phyloP scores from a whole-genome alignment of 2,888 invertebrate genomes.

The Acronicta psi region DNA sequence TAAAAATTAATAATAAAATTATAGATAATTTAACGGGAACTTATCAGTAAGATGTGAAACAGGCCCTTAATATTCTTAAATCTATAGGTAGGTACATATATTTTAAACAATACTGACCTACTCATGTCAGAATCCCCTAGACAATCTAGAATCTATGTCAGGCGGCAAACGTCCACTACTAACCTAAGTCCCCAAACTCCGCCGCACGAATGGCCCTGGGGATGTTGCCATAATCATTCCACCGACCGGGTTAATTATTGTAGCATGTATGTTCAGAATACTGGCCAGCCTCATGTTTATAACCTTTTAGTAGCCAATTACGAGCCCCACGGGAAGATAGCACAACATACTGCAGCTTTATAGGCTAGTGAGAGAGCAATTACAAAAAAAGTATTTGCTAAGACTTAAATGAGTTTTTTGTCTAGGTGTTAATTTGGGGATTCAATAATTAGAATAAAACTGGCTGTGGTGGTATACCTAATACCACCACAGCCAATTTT shows the following conservation, averaged over 20 bases:
- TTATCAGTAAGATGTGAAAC: no score
- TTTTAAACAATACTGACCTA: neutral
- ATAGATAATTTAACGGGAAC: no score
- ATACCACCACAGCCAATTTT: no score
- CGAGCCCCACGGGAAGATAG: slow-evolving; percentile 28
- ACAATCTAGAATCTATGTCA: slow-evolving; percentile 29
- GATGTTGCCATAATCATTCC: slow-evolving; percentile 26
- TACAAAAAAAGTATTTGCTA: no score
- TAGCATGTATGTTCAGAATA: slow-evolving; percentile 30
- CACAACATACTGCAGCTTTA: slow-evolving; percentile 15
- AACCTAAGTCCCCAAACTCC: slow-evolving; percentile 17
- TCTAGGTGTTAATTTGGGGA: no score
- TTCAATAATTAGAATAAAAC: no score
- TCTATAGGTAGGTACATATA: neutral
- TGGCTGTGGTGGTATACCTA: no score
- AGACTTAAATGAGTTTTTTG: no score
- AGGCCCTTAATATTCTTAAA: no score
- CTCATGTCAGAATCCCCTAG: slow-evolving; percentile 15
- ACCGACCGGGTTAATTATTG: slow-evolving; percentile 30
- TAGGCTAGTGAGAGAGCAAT: neutral
- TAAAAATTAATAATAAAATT: no score
- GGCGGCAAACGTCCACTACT: slow-evolving; percentile 9
- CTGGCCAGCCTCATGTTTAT: slow-evolving; percentile 28
- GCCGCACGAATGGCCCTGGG: slow-evolving; percentile 14
- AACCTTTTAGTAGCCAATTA: slow-evolving; percentile 39